Percentiles rank a stretch among this genome's conserved stretches.
These are phyloP conservation scores for Pristionchus japonicus DNA, from an alignment of 2,888 invertebrate species.

Conservation along the genomic window DNA sequence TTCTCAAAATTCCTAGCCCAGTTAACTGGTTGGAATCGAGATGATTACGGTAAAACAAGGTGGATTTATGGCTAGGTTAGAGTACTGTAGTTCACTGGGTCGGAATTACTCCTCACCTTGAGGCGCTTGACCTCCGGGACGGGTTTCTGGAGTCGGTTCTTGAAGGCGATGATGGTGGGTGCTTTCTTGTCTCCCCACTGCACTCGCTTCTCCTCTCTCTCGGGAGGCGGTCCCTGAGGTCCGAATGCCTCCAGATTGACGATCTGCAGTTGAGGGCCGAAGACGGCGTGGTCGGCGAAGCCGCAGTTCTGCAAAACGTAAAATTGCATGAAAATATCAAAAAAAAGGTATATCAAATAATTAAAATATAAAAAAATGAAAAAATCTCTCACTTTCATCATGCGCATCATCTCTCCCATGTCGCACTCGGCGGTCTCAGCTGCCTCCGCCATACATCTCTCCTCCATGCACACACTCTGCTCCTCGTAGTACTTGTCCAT, in stretches of 20 bases:
- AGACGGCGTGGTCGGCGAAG: not conserved
- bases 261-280: not conserved
- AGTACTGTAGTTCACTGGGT: not conserved
- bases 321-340: too few relatives aligned
- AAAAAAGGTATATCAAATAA: too few relatives aligned
- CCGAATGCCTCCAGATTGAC: not conserved
- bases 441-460: not conserved
- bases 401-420: not conserved
- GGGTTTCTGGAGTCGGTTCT: not conserved
- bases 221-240: not conserved
- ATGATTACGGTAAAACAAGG: too few relatives aligned
- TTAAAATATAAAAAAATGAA: too few relatives aligned
- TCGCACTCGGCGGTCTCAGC: not conserved
- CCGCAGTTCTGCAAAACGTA: not conserved
- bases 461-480: not conserved
- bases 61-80: too few relatives aligned
- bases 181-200: not conserved
- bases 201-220: not conserved
- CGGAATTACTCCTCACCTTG: not conserved
- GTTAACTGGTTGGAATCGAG: too few relatives aligned
- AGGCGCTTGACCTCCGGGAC: too few relatives aligned
- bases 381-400: slow-evolving; percentile 13
- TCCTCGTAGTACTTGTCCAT: not conserved
- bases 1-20: too few relatives aligned
- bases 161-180: not conserved